Evolutionary conservation across 2,888 invertebrate species (phyloP).

Genomic region (Diaperis boleti): DNA sequence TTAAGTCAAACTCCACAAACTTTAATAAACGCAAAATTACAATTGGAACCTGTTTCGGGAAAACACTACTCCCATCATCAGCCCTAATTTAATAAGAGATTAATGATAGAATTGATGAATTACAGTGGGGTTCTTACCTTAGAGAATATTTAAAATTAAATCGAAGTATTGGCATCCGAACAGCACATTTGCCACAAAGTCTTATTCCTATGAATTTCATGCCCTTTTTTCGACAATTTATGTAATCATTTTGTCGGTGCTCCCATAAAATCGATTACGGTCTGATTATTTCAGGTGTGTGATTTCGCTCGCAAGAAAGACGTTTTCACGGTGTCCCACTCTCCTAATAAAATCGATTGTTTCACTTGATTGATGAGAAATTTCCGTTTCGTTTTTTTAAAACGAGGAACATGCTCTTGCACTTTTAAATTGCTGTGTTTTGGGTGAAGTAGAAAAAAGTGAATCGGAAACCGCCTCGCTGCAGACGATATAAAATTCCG

Average conservation of each 20-base stretch:
- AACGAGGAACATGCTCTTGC: slow-evolving; percentile 17
- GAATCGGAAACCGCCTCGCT: slow-evolving; percentile 10
- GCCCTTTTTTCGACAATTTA: slow-evolving; percentile 16
- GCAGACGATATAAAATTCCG: slow-evolving; percentile 26
- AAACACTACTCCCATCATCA: too few relatives aligned
- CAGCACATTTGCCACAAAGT: too few relatives aligned
- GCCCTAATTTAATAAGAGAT: too few relatives aligned
- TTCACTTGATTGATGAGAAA: slow-evolving; percentile 42
- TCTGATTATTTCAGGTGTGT: slow-evolving; percentile 37
- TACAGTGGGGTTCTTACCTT: too few relatives aligned
- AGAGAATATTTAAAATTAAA: too few relatives aligned
- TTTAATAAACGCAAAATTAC: too few relatives aligned
- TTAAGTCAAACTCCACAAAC: too few relatives aligned
- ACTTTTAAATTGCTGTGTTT: slow-evolving; percentile 6
- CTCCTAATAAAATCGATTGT: slow-evolving; percentile 46
- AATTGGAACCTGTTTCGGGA: too few relatives aligned
- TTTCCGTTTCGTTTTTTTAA: slow-evolving; percentile 32
- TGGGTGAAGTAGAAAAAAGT: slow-evolving; percentile 17
- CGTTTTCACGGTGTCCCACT: slow-evolving; percentile 39
- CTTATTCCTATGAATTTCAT: slow-evolving; percentile 20
- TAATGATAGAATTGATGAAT: too few relatives aligned
- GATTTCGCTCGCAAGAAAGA: slow-evolving; percentile 25
- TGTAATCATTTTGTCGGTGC: slow-evolving; percentile 6
- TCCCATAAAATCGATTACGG: slow-evolving; percentile 47
- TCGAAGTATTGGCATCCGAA: too few relatives aligned